Conservation (phyloP, 2,113 vertebrate species). For the Reinhardtius hippoglossoides region DNA sequence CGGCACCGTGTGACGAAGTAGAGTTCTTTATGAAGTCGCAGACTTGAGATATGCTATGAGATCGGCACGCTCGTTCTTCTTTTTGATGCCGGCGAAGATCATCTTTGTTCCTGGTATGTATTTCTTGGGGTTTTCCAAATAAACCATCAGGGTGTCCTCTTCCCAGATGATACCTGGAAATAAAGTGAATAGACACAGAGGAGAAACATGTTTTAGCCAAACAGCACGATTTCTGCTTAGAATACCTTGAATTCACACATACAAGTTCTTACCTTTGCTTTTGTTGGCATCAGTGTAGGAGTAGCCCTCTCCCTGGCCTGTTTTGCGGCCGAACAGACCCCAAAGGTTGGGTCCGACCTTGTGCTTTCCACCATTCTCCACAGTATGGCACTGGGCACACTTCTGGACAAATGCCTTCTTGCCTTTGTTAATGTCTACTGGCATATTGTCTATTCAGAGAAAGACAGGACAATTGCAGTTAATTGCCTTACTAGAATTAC, state of each 20-base stretch:
- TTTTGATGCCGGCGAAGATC: slow-evolving; percentile 90
- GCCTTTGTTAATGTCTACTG: slow-evolving; percentile 81
- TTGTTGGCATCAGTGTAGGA: slow-evolving; percentile 87
- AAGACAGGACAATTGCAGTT: not conserved
- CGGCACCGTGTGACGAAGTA: not conserved
- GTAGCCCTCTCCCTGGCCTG: slow-evolving; percentile 83
- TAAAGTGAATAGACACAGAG: not conserved
- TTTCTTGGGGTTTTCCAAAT: slow-evolving; percentile 92
- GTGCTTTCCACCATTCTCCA: slow-evolving; percentile 86
- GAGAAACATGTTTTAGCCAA: not conserved
- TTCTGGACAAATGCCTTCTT: slow-evolving; percentile 87
- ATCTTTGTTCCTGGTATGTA: slow-evolving; percentile 91
- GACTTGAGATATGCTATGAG: slow-evolving; percentile 88
- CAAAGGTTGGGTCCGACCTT: slow-evolving; percentile 87
- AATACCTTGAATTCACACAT: not conserved
- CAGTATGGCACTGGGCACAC: slow-evolving; percentile 85
- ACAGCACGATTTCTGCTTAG: not conserved
- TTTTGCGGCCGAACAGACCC: slow-evolving; percentile 84
- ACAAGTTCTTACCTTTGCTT: slow-evolving; percentile 82
- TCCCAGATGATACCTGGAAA: slow-evolving; percentile 82
- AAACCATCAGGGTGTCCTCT: slow-evolving; percentile 84
- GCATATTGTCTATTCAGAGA: slow-evolving; percentile 67
- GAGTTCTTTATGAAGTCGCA: slow-evolving; percentile 78
- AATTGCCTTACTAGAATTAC: too few relatives aligned
- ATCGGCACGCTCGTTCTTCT: slow-evolving; percentile 87